These are phyloP conservation scores for human DNA, from an alignment of 2,113 vertebrate species.

Conservation along the genomic window GRCh38 chr17:81433001-81433500, in stretches of 20 bases:
- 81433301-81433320: background rate
- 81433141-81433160: background rate
- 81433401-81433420: fast-evolving
- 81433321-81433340: background rate
- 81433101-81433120: no score
- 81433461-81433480: no score
- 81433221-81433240: background rate
- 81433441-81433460: no score
- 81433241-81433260: background rate
- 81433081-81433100: background rate
- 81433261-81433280: background rate
- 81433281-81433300: background rate
- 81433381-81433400: background rate
- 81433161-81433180: no score
- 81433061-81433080: background rate
- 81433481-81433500: no score
- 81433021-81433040: background rate
- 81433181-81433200: background rate
- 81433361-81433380: no score
- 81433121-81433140: background rate
- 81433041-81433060: background rate
- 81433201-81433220: background rate
- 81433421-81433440: no score
- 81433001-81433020: background rate
- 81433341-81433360: background rate